These are phyloP conservation scores for Drosophila nigritarsus DNA, from an alignment of 2,888 invertebrate species.

Conservation along the genomic window DNA sequence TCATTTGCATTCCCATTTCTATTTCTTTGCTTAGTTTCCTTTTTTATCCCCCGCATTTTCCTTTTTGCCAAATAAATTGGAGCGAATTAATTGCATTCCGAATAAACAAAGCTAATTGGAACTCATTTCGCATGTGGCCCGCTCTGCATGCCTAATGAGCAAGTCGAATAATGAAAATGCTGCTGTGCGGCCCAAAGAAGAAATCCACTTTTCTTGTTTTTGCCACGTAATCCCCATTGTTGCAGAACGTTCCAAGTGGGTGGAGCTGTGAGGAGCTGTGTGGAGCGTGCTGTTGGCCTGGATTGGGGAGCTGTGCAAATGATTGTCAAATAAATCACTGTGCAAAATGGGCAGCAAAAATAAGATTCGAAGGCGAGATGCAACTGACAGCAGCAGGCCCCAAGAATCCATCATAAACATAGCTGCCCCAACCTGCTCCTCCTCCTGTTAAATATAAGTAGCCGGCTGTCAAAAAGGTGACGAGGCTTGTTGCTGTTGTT, in stretches of 20 bases:
- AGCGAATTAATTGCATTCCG: conserved; percentile 79
- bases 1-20: conserved; percentile 34
- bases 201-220: conserved; percentile 59
- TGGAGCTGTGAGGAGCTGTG: background rate
- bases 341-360: conserved; percentile 43
- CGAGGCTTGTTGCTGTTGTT: conserved; percentile 55
- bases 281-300: background rate
- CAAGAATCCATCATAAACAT: conserved; percentile 49
- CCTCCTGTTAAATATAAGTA: conserved; percentile 29
- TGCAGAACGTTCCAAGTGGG: conserved; percentile 18
- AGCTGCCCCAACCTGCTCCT: background rate
- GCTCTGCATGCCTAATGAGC: conserved; percentile 72
- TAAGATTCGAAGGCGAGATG: conserved; percentile 31
- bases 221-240: conserved; percentile 68
- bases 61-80: conserved; percentile 70
- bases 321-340: conserved; percentile 79
- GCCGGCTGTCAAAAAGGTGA: conserved; percentile 72
- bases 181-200: background rate
- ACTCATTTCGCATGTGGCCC: conserved; percentile 78
- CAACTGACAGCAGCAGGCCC: conserved; percentile 42
- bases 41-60: background rate
- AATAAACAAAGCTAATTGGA: conserved; percentile 78
- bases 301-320: conserved; percentile 56
- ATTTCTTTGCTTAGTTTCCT: conserved; percentile 36
- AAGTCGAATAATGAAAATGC: conserved; percentile 11